Conservation (phyloP, 2,888 invertebrate species). For the Drosophila pseudotalamancana region DNA sequence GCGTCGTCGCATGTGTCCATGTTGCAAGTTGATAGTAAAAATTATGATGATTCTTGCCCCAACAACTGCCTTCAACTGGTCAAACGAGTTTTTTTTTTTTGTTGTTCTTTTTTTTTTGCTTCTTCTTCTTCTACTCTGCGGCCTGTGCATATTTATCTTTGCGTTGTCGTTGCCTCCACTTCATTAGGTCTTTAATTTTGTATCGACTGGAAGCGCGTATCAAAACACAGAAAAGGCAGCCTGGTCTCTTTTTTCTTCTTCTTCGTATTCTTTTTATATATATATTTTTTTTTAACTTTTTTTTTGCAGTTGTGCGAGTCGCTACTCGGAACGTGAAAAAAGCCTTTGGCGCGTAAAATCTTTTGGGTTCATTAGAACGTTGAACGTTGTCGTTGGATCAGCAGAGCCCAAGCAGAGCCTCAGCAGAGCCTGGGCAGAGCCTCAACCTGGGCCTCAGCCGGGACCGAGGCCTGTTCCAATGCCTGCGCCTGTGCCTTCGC, state of each 20-base stretch:
- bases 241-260: constrained; percentile 25
- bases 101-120: constrained; percentile 9
- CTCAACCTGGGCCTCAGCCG: constrained; percentile 6
- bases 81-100: constrained; percentile 62
- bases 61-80: constrained; percentile 66
- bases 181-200: constrained; percentile 79
- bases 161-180: constrained; percentile 77
- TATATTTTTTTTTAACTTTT: not conserved
- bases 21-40: constrained; percentile 81
- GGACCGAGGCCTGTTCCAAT: constrained; percentile 4
- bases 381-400: constrained; percentile 62
- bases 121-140: constrained; percentile 25
- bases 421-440: too few relatives aligned
- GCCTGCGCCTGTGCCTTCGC: not conserved
- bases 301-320: constrained; percentile 58
- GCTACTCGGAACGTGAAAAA: constrained; percentile 63
- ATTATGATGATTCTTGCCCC: constrained; percentile 80
- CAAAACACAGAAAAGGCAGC: constrained; percentile 72
- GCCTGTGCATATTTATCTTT: constrained; percentile 74
- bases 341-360: constrained; percentile 79
- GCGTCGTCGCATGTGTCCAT: constrained; percentile 69
- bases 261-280: not conserved
- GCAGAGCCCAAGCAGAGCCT: too few relatives aligned
- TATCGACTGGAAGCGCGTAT: constrained; percentile 73
- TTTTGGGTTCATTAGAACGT: constrained; percentile 80